phyloP scores from a whole-genome alignment of 1,140 invertebrate genomes.

The Conus betulinus region DNA sequence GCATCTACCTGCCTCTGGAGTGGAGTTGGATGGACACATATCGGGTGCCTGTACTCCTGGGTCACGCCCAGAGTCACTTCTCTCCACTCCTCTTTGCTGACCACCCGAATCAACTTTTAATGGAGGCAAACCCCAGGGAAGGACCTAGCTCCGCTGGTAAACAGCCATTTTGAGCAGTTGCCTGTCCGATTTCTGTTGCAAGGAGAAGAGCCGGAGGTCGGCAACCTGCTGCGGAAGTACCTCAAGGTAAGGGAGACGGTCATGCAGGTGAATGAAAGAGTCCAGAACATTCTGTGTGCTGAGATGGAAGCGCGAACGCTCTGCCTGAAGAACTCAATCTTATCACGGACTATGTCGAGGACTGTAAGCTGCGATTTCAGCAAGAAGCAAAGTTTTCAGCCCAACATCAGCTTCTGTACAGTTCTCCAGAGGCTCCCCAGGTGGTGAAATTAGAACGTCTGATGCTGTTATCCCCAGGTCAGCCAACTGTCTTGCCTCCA shows the following conservation, averaged over 20 bases:
- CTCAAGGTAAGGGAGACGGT: conserved; percentile 61
- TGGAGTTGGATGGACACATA: conserved; percentile 81
- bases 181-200: conserved; percentile 59
- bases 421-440: not conserved
- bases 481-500: not conserved
- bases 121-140: conserved; percentile 19
- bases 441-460: not conserved
- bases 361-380: conserved; percentile 46
- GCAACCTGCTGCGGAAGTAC: conserved; percentile 61
- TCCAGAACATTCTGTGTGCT: conserved; percentile 51
- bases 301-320: conserved; percentile 46
- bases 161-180: conserved; percentile 51
- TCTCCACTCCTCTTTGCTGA: conserved; percentile 81
- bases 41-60: conserved; percentile 79
- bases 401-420: not conserved
- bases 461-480: not conserved
- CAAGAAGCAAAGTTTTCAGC: not conserved
- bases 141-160: conserved; percentile 61
- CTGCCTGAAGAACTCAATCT: conserved; percentile 56
- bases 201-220: conserved; percentile 58
- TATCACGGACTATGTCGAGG: conserved; percentile 46
- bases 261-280: conserved; percentile 37
- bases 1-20: conserved; percentile 90
- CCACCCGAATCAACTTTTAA: conserved; percentile 8
- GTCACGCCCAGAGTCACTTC: conserved; percentile 92